Percentiles rank a stretch among this genome's conserved stretches.
Conservation (phyloP, 1,140 invertebrate genomes). For the Neodiprion virginianus region DNA sequence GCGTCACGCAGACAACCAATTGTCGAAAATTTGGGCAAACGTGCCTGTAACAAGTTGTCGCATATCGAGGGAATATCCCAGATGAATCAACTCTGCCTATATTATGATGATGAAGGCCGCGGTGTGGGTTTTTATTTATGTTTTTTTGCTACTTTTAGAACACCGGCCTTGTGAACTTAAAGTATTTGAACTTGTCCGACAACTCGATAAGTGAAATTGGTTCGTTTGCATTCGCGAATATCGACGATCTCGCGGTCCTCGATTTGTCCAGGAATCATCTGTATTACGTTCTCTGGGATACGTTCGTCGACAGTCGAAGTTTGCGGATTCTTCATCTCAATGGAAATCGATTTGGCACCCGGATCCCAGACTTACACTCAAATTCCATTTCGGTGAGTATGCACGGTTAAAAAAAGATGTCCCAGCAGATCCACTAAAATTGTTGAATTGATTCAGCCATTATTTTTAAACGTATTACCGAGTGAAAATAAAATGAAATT, state of each 20-base stretch:
- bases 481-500: too few relatives aligned
- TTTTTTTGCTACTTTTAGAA: slow-evolving; percentile 36
- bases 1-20: too few relatives aligned
- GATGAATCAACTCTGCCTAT: too few relatives aligned
- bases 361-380: background rate
- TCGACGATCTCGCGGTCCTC: slow-evolving; percentile 44
- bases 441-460: too few relatives aligned
- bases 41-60: too few relatives aligned
- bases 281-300: slow-evolving; percentile 41
- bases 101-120: too few relatives aligned
- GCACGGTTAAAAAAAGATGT: too few relatives aligned
- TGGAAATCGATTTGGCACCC: slow-evolving; percentile 39
- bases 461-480: too few relatives aligned
- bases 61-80: too few relatives aligned
- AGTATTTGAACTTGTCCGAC: slow-evolving; percentile 50
- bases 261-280: slow-evolving; percentile 53
- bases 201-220: slow-evolving; percentile 52
- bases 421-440: too few relatives aligned
- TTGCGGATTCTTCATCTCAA: slow-evolving; percentile 45
- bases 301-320: slow-evolving; percentile 41
- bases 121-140: slow-evolving; percentile 16
- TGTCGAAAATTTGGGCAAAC: too few relatives aligned
- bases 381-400: background rate
- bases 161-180: slow-evolving; percentile 43
- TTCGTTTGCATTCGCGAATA: slow-evolving; percentile 41